phyloP scores from a whole-genome alignment of 2,888 invertebrate species.

The Spisula solida region DNA sequence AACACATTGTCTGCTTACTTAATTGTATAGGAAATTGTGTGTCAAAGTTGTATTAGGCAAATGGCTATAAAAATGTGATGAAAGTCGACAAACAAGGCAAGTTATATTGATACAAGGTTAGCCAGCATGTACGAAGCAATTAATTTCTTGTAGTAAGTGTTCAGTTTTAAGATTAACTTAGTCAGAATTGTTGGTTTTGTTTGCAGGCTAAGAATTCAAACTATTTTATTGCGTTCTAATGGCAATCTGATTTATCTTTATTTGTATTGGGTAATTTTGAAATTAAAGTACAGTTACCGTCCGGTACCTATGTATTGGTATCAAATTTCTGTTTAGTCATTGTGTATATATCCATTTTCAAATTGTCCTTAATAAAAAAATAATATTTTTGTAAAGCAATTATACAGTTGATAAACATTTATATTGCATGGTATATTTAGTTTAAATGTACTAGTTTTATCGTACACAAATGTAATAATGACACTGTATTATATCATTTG shows the following conservation, averaged over 20 bases:
- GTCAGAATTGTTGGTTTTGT: background rate
- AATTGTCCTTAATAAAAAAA: too few species aligned
- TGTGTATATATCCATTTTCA: background rate
- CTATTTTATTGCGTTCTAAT: background rate
- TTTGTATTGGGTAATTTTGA: background rate
- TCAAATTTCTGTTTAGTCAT: background rate
- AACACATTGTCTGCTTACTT: background rate
- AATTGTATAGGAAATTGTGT: constrained; percentile 21
- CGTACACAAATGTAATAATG: too few species aligned
- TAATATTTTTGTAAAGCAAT: background rate
- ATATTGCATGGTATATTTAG: too few species aligned
- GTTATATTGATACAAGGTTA: background rate
- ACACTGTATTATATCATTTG: too few species aligned
- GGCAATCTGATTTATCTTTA: background rate
- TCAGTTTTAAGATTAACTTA: background rate
- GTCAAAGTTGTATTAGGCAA: background rate
- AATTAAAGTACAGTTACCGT: too few species aligned
- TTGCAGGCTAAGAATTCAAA: background rate
- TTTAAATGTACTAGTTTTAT: too few species aligned
- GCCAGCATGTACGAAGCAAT: background rate
- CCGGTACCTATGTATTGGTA: too few species aligned
- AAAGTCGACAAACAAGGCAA: background rate
- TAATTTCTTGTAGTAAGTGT: constrained; percentile 3
- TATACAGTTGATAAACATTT: background rate
- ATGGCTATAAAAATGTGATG: background rate